Conservation (phyloP, 1,140 invertebrate species). For the Venturia canescens region DNA sequence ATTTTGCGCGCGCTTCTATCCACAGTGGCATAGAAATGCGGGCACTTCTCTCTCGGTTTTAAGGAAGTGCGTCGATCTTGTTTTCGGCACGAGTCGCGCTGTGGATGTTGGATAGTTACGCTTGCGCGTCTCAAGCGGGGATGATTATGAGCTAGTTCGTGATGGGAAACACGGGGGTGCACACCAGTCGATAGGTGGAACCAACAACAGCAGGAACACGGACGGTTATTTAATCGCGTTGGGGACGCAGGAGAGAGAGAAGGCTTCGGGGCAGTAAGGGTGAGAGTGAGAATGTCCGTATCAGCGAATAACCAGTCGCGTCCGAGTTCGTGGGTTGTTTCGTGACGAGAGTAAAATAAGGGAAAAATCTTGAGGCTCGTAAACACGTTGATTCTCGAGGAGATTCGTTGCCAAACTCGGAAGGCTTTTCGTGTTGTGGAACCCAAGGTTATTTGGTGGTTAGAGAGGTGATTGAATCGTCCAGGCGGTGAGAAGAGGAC, state of each 20-base stretch:
- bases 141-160: constrained; percentile 49
- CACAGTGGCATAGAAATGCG: not conserved
- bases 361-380: not conserved
- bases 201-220: constrained; percentile 29
- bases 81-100: constrained; percentile 65
- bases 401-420: not conserved
- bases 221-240: constrained; percentile 34
- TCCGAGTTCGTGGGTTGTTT: constrained; percentile 22
- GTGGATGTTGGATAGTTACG: constrained; percentile 73
- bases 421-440: not conserved
- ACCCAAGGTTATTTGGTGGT: not conserved
- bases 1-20: constrained; percentile 44
- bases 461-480: not conserved
- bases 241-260: not conserved
- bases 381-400: not conserved
- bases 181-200: constrained; percentile 56
- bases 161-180: constrained; percentile 55
- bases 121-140: constrained; percentile 61
- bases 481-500: constrained; percentile 4
- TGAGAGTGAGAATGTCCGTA: constrained; percentile 19
- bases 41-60: not conserved
- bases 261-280: not conserved
- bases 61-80: constrained; percentile 58
- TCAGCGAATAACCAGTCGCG: not conserved
- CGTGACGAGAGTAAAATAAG: not conserved